phyloP scores from a whole-genome alignment of 2,797 vertebrate species.

The Rachycentron canadum region DNA sequence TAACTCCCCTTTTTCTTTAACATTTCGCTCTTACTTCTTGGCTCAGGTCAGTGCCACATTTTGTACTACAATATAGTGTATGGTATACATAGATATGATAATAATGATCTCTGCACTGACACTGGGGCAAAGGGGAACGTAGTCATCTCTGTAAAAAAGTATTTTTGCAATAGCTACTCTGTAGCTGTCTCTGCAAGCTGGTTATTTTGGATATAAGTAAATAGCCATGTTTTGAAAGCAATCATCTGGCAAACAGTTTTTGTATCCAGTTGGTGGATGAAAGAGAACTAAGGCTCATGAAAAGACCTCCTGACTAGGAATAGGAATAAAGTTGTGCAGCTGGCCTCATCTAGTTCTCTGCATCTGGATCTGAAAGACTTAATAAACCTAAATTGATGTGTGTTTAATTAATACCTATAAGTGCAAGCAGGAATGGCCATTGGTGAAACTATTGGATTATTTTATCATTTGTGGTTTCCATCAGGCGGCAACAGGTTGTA shows the following conservation, averaged over 20 bases:
- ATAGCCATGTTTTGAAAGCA: slow-evolving; percentile 63
- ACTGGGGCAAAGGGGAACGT: slow-evolving; percentile 23
- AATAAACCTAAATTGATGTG: background rate
- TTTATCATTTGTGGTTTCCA: slow-evolving; percentile 35
- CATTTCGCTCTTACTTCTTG: background rate
- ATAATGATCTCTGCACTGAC: slow-evolving; percentile 37
- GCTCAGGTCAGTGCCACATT: background rate
- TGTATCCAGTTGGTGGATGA: slow-evolving; percentile 35
- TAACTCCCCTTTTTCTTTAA: background rate
- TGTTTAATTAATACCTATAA: background rate
- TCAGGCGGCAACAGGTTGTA: slow-evolving; percentile 25
- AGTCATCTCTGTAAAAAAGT: background rate
- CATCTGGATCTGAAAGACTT: slow-evolving; percentile 10
- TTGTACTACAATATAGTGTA: background rate
- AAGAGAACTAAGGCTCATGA: slow-evolving; percentile 26
- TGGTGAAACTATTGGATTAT: background rate
- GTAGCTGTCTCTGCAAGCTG: slow-evolving; percentile 27
- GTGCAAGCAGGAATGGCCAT: background rate
- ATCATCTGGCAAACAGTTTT: slow-evolving; percentile 49
- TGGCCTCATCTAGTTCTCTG: slow-evolving; percentile 14
- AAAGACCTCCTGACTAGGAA: slow-evolving; percentile 8
- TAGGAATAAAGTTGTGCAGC: background rate
- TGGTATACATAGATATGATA: slow-evolving; percentile 37
- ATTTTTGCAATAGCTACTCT: slow-evolving; percentile 37
- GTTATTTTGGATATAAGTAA: slow-evolving; percentile 59